Base-by-base conservation (phyloP, 2,888 invertebrate species). In the Drosophila subquinaria region DNA sequence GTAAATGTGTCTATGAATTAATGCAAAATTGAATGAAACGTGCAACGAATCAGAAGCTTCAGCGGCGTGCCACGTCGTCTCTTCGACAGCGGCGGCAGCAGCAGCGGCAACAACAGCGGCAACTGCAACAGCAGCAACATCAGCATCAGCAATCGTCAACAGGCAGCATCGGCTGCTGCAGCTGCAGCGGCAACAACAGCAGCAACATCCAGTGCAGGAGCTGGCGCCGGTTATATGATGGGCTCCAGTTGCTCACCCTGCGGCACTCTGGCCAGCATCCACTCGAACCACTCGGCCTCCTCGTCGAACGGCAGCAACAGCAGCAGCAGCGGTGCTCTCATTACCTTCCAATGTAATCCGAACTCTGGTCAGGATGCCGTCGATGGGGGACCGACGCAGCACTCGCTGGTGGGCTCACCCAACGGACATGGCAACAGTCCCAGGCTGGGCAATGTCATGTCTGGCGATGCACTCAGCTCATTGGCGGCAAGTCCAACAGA, bases 11-110 rank as follows among this genome's bases (percentile, higher is more conserved):
- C 70, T 80, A 69, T 67, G 30, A 73, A 78, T 60, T 47, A 70
- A 73, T 59, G 30, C 17, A 15, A 47, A 15, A 65, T 50, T 45
- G 65, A 55, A 45, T 48, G 40, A 62, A 70, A 51, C 59, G 38
- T 45, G 50, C 67, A 45, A 48, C 62, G 65, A 64, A 77, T n/a
- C 84, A 92, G 93, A 85, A 93, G 91, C 83, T 91, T 93, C 77
- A 92, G 92, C 70, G 93, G 93, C 72, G 93, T 93, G 64, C 93
- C 93, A 55, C 92, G 93, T 72, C 93, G 93, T 36, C 87, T 93
- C 40, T 90, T 93, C 55, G 93, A 93, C 75, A 90, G 84, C 42
- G 66, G 51, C 65, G 67, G 47, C 69, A 50, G 48, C 57, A 59
- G 50, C 59, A 48, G 48, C 48, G 62, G 23, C 59, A 30, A 42